A percentile compares a stretch with the other conserved stretches of the same genome.
These are phyloP conservation scores for Corythornis cristatus DNA, from an alignment of 2,113 vertebrate species.

Conservation along the genomic window DNA sequence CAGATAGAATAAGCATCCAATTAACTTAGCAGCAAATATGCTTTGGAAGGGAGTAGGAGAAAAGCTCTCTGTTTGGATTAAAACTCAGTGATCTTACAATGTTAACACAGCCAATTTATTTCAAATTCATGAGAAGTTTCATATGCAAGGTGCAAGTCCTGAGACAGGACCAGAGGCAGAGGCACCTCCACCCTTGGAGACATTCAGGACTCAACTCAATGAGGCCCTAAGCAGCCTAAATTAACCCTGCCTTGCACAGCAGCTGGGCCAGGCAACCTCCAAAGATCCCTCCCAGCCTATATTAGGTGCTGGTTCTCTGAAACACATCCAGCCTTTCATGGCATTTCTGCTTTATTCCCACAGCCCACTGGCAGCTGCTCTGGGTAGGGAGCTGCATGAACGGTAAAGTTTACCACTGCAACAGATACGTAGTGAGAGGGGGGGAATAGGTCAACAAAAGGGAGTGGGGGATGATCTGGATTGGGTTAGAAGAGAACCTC, in stretches of 20 bases:
- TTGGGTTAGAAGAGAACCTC: conserved; percentile 12
- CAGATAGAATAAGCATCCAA: not conserved
- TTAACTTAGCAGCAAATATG: not conserved
- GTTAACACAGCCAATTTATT: not conserved
- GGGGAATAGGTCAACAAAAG: not conserved
- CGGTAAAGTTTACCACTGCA: not conserved
- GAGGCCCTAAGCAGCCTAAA: not conserved
- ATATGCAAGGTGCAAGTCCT: not conserved
- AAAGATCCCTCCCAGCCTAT: not conserved
- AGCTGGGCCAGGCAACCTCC: not conserved
- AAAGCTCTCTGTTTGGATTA: not conserved
- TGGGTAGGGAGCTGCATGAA: not conserved
- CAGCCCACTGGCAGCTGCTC: conserved; percentile 2
- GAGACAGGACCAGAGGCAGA: not conserved
- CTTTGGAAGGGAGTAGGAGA: not conserved
- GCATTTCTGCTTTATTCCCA: not conserved
- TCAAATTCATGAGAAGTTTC: not conserved
- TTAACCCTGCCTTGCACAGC: not conserved
- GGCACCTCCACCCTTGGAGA: not conserved
- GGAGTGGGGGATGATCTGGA: not conserved
- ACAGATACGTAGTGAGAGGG: fast-evolving
- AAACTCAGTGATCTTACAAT: not conserved
- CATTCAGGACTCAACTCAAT: not conserved
- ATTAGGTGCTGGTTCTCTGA: not conserved
- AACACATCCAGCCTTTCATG: fast-evolving